A percentile compares a stretch with the other conserved stretches of the same genome.
Evolutionary conservation across 1,140 invertebrate species (phyloP).

Genomic region (Psix sp.): DNA sequence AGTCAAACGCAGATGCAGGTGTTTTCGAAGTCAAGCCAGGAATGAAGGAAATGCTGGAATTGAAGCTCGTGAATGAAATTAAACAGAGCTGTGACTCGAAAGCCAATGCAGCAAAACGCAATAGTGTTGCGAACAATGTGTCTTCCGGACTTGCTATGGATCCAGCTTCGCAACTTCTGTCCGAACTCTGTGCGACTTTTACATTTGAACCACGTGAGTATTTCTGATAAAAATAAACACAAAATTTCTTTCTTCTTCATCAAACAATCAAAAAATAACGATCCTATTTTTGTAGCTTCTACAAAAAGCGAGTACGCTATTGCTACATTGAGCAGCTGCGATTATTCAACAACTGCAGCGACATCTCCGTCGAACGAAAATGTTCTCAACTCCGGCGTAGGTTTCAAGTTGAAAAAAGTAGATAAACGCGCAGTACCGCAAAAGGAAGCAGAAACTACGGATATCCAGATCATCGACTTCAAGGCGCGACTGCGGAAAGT

Average conservation of each 20-base stretch:
- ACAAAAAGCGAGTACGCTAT: conserved; percentile 71
- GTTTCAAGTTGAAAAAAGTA: conserved; percentile 82
- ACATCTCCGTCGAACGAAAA: conserved; percentile 62
- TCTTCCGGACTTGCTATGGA: conserved; percentile 61
- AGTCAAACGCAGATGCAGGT: conserved; percentile 26
- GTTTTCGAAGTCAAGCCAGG: conserved; percentile 73
- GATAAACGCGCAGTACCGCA: conserved; percentile 77
- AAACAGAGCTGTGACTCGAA: conserved; percentile 86
- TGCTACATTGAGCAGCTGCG: conserved; percentile 24
- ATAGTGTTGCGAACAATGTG: conserved; percentile 54
- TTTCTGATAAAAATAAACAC: no score
- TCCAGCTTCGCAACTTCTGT: conserved; percentile 87
- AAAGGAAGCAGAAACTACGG: conserved; percentile 77
- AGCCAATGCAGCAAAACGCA: conserved; percentile 52
- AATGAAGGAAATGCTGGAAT: conserved; percentile 88
- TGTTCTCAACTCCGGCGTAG: conserved; percentile 52
- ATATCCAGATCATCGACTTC: conserved; percentile 86
- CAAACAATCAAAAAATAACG: no score
- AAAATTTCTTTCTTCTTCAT: no score
- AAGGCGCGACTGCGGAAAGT: conserved; percentile 91
- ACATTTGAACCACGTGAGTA: conserved; percentile 66
- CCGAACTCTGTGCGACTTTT: conserved; percentile 80
- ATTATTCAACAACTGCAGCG: conserved; percentile 11
- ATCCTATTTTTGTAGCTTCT: conserved; percentile 10
- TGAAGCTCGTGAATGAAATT: conserved; percentile 88